These are phyloP conservation scores for Xestia sexstrigata DNA, from an alignment of 2,888 invertebrate species.

Conservation along the genomic window DNA sequence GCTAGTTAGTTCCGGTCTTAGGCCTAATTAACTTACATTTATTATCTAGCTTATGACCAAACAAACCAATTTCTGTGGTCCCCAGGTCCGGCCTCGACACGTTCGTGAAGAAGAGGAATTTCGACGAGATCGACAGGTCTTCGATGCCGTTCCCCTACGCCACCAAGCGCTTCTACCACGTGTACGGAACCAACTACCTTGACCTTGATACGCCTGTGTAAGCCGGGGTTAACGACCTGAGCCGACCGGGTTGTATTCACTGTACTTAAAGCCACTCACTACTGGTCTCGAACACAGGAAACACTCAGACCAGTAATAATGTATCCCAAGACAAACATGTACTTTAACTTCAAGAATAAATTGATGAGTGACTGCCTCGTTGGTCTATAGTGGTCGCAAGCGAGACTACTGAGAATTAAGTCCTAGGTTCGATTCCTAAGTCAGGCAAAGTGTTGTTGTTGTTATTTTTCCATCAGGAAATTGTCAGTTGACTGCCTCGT, in stretches of 20 bases:
- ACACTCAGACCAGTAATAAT: neutral
- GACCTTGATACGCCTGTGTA: conserved; percentile 79
- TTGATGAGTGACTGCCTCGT: neutral
- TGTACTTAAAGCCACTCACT: conserved; percentile 8
- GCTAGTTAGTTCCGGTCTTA: too few relatives aligned
- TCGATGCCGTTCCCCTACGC: conserved; percentile 86
- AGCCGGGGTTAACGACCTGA: conserved; percentile 64
- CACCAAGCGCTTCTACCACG: conserved; percentile 90
- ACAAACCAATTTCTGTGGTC: neutral
- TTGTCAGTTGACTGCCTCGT: neutral
- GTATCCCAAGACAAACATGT: neutral
- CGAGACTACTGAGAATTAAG: neutral
- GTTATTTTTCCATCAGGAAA: neutral
- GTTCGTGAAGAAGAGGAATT: conserved; percentile 90
- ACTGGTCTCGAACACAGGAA: conserved; percentile 19
- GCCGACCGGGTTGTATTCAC: conserved; percentile 17
- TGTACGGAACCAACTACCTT: conserved; percentile 88
- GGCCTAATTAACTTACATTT: too few relatives aligned
- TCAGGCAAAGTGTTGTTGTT: neutral
- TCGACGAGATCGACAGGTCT: conserved; percentile 92
- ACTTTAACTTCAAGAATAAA: neutral
- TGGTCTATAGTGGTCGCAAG: neutral
- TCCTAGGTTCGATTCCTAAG: neutral
- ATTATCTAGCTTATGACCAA: neutral
- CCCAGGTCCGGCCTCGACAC: conserved; percentile 88